Conservation (phyloP, 2,113 vertebrate genomes). For the Nanorana parkeri region DNA sequence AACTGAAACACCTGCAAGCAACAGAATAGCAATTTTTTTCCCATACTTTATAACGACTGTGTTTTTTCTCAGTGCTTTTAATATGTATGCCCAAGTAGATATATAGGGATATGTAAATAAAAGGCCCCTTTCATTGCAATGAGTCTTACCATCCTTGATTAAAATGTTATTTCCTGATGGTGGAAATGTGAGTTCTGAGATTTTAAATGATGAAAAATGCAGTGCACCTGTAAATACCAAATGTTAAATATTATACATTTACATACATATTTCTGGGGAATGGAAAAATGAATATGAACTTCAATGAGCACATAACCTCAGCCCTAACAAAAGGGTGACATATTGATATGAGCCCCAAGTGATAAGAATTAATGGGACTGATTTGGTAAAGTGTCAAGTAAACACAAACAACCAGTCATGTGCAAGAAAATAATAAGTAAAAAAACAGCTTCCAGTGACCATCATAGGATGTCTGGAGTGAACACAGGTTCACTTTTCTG, state of each 20-base stretch:
- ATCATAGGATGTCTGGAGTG: no score
- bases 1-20: slow-evolving; percentile 34
- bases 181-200: slow-evolving; percentile 2
- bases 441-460: no score
- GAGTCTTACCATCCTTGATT: slow-evolving; percentile 11
- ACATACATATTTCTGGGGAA: background rate
- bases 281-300: background rate
- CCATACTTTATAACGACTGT: background rate
- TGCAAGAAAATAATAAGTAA: no score
- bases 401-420: no score
- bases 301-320: background rate
- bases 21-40: background rate
- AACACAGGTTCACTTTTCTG: no score
- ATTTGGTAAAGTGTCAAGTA: no score
- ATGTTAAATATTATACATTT: background rate
- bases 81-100: slow-evolving; percentile 23
- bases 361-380: background rate
- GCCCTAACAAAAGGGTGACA: background rate
- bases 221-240: slow-evolving; percentile 4
- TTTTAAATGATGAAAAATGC: background rate
- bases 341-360: slow-evolving; percentile 50
- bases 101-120: slow-evolving; percentile 8
- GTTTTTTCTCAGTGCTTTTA: slow-evolving; percentile 26
- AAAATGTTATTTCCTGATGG: background rate
- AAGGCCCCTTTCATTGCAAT: background rate